phyloP scores from a whole-genome alignment of 1,140 invertebrate species.

The Atopsyche davidsoni region DNA sequence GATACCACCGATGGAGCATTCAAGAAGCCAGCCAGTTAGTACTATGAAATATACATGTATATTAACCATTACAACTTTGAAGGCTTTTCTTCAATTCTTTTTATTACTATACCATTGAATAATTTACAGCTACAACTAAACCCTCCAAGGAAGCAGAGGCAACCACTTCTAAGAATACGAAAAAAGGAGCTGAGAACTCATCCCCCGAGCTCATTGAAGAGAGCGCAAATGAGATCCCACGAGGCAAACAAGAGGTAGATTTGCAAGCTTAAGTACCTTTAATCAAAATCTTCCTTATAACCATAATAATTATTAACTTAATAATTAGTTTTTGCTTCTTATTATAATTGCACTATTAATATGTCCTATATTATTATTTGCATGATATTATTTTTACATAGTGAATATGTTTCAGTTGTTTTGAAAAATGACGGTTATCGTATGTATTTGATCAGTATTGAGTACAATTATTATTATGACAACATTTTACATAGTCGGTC shows the following conservation, averaged over 20 bases:
- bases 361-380: neutral
- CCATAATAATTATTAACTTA: neutral
- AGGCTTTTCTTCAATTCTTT: constrained; percentile 6
- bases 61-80: neutral
- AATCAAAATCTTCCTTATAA: neutral
- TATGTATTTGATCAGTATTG: constrained; percentile 5
- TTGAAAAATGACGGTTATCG: neutral
- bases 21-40: constrained; percentile 1
- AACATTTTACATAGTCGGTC: neutral
- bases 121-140: too few relatives aligned
- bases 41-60: neutral
- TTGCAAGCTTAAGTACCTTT: constrained; percentile 21
- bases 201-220: constrained; percentile 24
- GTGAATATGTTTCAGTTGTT: constrained; percentile 1
- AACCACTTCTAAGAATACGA: constrained; percentile 14
- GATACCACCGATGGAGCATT: constrained; percentile 30
- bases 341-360: constrained; percentile 1
- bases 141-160: constrained; percentile 22
- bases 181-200: constrained; percentile 10
- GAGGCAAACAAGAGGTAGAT: constrained; percentile 26
- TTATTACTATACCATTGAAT: too few relatives aligned
- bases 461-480: constrained; percentile 1
- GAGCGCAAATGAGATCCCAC: constrained; percentile 25
- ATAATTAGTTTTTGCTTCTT: neutral
- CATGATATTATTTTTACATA: neutral